phyloP scores from a whole-genome alignment of 2,797 vertebrate species.

The Melanotaenia nigrans region DNA sequence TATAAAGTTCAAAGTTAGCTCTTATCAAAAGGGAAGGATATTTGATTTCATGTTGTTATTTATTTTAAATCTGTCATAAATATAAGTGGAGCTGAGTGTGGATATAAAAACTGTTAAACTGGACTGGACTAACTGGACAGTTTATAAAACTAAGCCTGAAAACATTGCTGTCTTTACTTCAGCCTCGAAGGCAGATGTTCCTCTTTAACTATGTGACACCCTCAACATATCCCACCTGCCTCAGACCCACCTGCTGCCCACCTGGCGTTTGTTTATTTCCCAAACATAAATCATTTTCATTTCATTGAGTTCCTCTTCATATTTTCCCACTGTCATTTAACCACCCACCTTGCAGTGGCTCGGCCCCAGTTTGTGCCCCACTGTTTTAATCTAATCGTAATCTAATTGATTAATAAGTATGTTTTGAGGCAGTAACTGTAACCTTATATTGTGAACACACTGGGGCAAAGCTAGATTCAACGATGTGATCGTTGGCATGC shows the following conservation, averaged over 20 bases:
- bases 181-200: conserved; percentile 3
- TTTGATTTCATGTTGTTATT: neutral
- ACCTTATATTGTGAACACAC: too few relatives aligned
- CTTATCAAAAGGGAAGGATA: neutral
- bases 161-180: conserved; percentile 2
- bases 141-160: neutral
- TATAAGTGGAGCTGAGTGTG: too few relatives aligned
- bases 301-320: neutral
- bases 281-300: neutral
- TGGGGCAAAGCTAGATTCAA: too few relatives aligned
- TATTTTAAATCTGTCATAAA: too few relatives aligned
- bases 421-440: too few relatives aligned
- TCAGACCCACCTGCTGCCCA: neutral
- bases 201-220: neutral
- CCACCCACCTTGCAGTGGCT: too few relatives aligned
- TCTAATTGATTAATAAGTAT: too few relatives aligned
- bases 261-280: neutral
- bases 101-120: too few relatives aligned
- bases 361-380: too few relatives aligned
- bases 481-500: too few relatives aligned
- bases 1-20: neutral
- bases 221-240: neutral
- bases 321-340: neutral
- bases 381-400: too few relatives aligned
- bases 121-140: too few relatives aligned